Evolutionary conservation across 2,113 vertebrate species (phyloP).

Genomic region (Taurulus bubalis): DNA sequence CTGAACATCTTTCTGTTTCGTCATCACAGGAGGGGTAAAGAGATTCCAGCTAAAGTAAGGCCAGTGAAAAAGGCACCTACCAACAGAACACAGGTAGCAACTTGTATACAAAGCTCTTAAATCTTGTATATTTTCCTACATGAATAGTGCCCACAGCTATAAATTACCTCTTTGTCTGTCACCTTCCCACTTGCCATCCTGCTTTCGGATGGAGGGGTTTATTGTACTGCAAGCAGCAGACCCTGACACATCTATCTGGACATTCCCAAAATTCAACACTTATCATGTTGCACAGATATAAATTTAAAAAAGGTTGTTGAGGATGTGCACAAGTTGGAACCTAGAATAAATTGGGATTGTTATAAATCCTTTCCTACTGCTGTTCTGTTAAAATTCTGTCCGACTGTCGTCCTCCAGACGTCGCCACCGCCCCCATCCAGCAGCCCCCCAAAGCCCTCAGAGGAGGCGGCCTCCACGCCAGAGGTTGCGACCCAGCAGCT

Average conservation of each 20-base stretch:
- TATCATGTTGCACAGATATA: background rate
- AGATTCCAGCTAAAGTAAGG: constrained; percentile 83
- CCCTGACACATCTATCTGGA: background rate
- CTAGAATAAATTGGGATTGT: background rate
- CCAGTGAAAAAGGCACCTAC: constrained; percentile 85
- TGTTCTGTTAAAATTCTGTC: background rate
- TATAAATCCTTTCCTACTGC: background rate
- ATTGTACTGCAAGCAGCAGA: background rate
- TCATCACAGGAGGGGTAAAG: constrained; percentile 86
- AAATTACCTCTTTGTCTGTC: background rate
- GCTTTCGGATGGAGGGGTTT: background rate
- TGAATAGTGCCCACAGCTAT: background rate
- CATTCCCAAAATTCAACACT: background rate
- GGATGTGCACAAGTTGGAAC: background rate
- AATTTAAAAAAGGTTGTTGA: background rate
- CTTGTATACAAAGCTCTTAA: background rate
- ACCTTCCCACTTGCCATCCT: background rate
- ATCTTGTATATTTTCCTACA: too few species aligned
- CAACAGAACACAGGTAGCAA: constrained; percentile 82
- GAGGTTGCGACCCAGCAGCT: constrained; percentile 83
- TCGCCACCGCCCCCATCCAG: constrained; percentile 80
- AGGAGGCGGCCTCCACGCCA: constrained; percentile 78
- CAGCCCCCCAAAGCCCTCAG: constrained; percentile 84
- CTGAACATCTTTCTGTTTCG: background rate
- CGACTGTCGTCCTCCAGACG: constrained; percentile 39